A percentile compares a stretch with the other conserved stretches of the same genome.
Evolutionary conservation across 53 echinoderm and acorn worm genomes (phyloP).

Genomic region (Holothuria scabra): DNA sequence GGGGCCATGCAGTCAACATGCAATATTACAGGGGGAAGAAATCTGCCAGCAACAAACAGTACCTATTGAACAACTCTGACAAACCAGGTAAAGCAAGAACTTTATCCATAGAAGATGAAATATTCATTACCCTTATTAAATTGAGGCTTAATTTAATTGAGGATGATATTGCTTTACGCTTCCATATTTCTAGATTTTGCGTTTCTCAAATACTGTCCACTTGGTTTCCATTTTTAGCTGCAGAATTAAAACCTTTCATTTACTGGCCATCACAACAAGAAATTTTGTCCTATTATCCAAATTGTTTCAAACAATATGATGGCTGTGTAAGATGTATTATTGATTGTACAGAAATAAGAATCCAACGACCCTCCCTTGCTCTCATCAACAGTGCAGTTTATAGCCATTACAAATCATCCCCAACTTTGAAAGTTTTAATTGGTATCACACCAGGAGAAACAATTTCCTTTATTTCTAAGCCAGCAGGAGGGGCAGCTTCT

Average conservation of each 20-base stretch:
- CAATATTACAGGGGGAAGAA: constrained; percentile 63
- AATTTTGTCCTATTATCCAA: constrained; percentile 56
- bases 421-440: constrained; percentile 67
- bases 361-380: constrained; percentile 64
- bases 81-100: constrained; percentile 52
- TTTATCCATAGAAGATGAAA: constrained; percentile 56
- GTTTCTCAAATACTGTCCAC: constrained; percentile 66
- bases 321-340: constrained; percentile 68
- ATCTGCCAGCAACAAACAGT: constrained; percentile 40
- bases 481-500: constrained; percentile 59
- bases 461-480: constrained; percentile 58
- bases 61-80: constrained; percentile 48
- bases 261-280: constrained; percentile 67
- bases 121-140: constrained; percentile 64
- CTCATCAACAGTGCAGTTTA: constrained; percentile 59
- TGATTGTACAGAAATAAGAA: constrained; percentile 72
- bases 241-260: constrained; percentile 63
- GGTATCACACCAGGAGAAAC: constrained; percentile 69
- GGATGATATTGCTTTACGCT: constrained; percentile 57
- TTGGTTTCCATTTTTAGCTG: constrained; percentile 54
- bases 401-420: constrained; percentile 65
- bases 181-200: constrained; percentile 46
- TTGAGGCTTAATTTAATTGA: constrained; percentile 58
- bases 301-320: constrained; percentile 62
- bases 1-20: constrained; percentile 43